Evolutionary conservation across 2,888 invertebrate genomes (phyloP), one percentile per base, ranked within the genome.

Genomic region (Mythimna pallens): DNA sequence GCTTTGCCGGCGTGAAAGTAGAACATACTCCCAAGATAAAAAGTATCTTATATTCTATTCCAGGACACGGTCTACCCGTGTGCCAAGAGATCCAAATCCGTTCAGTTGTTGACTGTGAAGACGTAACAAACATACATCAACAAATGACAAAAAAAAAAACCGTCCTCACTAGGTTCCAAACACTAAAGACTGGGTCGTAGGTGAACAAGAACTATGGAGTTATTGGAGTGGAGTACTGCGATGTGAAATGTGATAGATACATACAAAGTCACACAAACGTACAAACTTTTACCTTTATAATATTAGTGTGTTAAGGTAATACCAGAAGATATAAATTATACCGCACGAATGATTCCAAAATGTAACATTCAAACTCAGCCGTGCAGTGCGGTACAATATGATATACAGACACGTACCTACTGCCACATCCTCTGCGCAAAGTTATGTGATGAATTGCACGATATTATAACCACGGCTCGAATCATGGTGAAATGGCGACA

Each of bases 311-410:
- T n/a, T 6, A 47, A 17, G 47, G 47, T 14, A 52, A 52, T 20
- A 52, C n/a, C 2, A 40, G 12, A 71, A 52, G 7, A 52, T 12
- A 43, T 54, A 20, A 25, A 12, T 43, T 43, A 4, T 20, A 25
- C 8, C 22, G 52, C 77, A 54, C 52, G 40, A 66, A 17, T 54
- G 14, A 22, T 52, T 69, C 40, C 40, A 65, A 43, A 43, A 65
- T 34, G 67, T n/a, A 10, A 10, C 40, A 66, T 43, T 58, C 34
- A 43, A 78, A 25, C 20, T n/a, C 70, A 43, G 8, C 12, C 70
- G 78, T 43, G 58, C 78, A 25, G n/a, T 47, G 17, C 47, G 12
- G 14, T 9, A 8, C 25, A 58, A 78, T 58, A 52, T 34, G 20
- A 58, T 25, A 43, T 50, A 30, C 40, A 40, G 22, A 43, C 54